A percentile compares a stretch with the other conserved stretches of the same genome.
phyloP scores from a whole-genome alignment of 2,888 invertebrate genomes.

The Eupithecia abbreviata region DNA sequence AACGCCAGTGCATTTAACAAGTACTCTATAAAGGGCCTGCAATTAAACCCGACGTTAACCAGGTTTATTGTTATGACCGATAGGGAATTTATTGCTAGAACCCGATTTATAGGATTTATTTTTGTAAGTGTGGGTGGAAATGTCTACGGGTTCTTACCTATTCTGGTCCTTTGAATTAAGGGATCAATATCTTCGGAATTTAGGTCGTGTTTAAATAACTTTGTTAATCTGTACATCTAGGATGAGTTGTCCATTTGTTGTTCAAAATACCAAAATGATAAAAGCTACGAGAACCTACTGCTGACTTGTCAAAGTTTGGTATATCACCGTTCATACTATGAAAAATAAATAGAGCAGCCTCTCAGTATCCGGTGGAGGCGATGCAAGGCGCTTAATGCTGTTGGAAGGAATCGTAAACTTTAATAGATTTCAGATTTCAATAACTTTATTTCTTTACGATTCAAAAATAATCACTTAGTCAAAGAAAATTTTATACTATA shows the following conservation, averaged over 20 bases:
- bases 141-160: background rate
- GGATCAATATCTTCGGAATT: background rate
- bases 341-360: background rate
- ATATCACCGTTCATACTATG: background rate
- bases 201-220: background rate
- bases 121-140: background rate
- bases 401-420: too few species aligned
- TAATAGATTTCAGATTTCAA: too few species aligned
- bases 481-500: too few species aligned
- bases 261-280: background rate
- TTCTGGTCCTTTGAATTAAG: background rate
- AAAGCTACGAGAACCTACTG: background rate
- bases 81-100: constrained; percentile 26
- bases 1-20: constrained; percentile 25
- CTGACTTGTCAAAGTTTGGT: background rate
- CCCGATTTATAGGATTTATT: constrained; percentile 13
- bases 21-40: constrained; percentile 24
- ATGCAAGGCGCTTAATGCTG: too few species aligned
- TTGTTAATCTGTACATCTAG: background rate
- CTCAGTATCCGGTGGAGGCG: too few species aligned
- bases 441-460: too few species aligned
- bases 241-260: background rate
- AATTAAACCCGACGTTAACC: constrained; percentile 31
- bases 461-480: too few species aligned
- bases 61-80: constrained; percentile 32